phyloP scores from a whole-genome alignment of 2,113 vertebrate genomes.

The Nannospalax galili region DNA sequence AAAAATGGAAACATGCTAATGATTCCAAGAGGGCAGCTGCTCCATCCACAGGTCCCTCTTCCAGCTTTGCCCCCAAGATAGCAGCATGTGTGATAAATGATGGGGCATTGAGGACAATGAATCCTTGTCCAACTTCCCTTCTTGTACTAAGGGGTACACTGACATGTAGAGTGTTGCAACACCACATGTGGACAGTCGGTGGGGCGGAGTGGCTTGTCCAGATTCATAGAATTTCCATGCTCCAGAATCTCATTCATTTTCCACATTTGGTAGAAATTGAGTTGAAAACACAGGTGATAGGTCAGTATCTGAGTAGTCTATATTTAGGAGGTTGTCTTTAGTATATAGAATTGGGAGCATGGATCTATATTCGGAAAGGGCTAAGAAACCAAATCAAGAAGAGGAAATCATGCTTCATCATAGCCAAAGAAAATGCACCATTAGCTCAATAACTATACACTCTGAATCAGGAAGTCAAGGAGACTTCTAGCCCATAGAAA shows the following conservation, averaged over 20 bases:
- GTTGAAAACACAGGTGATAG: neutral
- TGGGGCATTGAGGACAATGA: neutral
- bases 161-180: too few species aligned
- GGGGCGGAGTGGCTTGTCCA: neutral
- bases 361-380: neutral
- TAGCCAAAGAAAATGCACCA: neutral
- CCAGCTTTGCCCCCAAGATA: neutral
- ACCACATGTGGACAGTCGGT: neutral
- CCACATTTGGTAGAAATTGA: neutral
- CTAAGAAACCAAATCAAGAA: neutral
- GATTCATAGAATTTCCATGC: neutral
- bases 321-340: neutral
- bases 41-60: neutral
- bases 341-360: neutral
- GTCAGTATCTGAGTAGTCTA: neutral
- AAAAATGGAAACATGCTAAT: conserved; percentile 41
- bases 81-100: neutral
- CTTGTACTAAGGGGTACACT: neutral
- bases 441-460: neutral
- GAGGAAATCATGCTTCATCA: neutral
- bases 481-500: neutral
- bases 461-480: neutral
- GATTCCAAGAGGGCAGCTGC: neutral
- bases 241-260: neutral
- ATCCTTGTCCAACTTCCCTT: neutral